Conservation (phyloP, 2,888 invertebrate species). For the Parnassius mnemosyne region DNA sequence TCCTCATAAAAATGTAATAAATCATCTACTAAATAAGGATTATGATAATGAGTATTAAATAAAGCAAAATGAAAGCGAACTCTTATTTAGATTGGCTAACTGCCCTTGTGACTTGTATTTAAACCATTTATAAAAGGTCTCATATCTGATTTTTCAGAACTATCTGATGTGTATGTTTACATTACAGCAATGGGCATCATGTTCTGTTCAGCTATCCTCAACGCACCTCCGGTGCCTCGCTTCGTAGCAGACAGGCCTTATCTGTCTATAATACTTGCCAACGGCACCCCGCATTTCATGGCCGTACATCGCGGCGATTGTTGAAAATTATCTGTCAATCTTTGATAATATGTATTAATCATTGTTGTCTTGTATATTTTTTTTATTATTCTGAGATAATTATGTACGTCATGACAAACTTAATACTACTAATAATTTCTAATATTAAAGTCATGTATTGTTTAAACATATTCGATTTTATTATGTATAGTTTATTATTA, state of each 20-base stretch:
- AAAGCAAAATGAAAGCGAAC: too few relatives aligned
- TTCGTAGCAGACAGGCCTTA: slow-evolving; percentile 62
- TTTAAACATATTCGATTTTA: too few relatives aligned
- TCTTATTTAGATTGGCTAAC: not conserved
- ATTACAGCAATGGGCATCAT: slow-evolving; percentile 55
- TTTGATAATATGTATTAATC: too few relatives aligned
- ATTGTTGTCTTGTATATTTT: not conserved
- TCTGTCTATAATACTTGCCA: slow-evolving; percentile 46
- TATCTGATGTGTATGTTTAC: not conserved
- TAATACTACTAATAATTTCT: slow-evolving; percentile 2
- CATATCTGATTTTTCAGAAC: too few relatives aligned
- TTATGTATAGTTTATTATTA: too few relatives aligned
- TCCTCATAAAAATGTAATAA: too few relatives aligned
- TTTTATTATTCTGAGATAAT: not conserved
- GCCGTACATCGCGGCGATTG: slow-evolving; percentile 43
- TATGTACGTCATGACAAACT: slow-evolving; percentile 24
- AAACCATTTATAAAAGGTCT: too few relatives aligned
- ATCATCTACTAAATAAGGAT: too few relatives aligned
- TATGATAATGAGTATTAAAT: too few relatives aligned
- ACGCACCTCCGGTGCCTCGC: slow-evolving; percentile 40
- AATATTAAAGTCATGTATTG: too few relatives aligned
- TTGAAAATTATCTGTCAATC: slow-evolving; percentile 7
- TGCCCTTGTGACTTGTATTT: not conserved
- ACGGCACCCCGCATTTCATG: slow-evolving; percentile 47
- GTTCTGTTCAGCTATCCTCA: slow-evolving; percentile 45